A percentile compares a stretch with the other conserved stretches of the same genome.
These are phyloP conservation scores for Gila orcuttii DNA, from an alignment of 2,113 vertebrate genomes.

Conservation along the genomic window DNA sequence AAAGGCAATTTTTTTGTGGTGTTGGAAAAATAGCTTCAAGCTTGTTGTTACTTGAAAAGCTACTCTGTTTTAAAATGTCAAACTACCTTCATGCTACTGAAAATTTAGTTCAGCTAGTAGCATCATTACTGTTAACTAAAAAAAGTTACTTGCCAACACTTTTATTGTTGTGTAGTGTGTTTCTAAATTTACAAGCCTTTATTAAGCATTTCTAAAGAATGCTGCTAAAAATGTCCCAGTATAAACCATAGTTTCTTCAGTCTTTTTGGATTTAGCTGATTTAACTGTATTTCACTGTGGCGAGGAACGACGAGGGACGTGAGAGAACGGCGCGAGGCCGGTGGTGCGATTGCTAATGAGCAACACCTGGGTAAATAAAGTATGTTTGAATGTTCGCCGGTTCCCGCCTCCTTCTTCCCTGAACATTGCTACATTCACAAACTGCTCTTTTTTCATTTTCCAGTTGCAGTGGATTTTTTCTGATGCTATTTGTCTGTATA, in stretches of 20 bases:
- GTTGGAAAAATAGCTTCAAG: background rate
- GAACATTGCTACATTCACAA: too few species aligned
- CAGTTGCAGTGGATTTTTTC: constrained; percentile 10
- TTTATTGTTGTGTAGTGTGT: background rate
- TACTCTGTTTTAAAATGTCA: background rate
- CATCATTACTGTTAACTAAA: background rate
- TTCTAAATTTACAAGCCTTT: background rate
- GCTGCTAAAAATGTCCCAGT: background rate
- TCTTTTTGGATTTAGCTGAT: constrained; percentile 11
- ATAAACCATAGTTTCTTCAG: constrained; percentile 4
- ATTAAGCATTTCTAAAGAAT: background rate
- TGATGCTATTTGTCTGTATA: constrained; percentile 12
- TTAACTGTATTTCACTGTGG: background rate
- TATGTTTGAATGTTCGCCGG: too few species aligned
- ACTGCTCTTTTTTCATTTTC: background rate
- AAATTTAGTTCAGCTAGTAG: background rate
- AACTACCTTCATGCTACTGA: background rate
- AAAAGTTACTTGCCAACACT: background rate
- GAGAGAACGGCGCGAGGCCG: too few species aligned
- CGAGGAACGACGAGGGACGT: too few species aligned
- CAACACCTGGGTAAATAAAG: too few species aligned
- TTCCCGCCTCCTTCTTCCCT: too few species aligned
- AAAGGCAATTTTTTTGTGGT: background rate
- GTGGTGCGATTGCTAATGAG: too few species aligned
- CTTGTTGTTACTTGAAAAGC: background rate